Percentiles rank a stretch among this genome's conserved stretches.
phyloP scores from a whole-genome alignment of 2,797 vertebrate species.

The Micrastur ruficollis region DNA sequence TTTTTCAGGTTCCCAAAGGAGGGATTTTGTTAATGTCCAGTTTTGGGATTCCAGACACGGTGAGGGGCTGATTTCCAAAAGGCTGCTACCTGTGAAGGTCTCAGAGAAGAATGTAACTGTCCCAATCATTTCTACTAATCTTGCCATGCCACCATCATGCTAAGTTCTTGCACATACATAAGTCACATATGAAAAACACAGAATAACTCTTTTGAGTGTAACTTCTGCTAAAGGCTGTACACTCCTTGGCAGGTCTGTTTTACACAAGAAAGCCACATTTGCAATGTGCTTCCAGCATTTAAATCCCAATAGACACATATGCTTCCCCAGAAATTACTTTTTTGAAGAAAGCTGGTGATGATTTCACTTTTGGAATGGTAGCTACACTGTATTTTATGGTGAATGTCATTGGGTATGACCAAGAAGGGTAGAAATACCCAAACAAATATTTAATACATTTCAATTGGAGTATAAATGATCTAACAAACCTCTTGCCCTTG shows the following conservation, averaged over 20 bases:
- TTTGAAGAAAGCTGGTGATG: not conserved
- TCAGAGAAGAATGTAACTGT: not conserved
- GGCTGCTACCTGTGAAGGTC: not conserved
- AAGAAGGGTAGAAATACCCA: not conserved
- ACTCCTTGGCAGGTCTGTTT: not conserved
- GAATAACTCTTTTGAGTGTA: not conserved
- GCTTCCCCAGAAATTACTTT: constrained; percentile 1
- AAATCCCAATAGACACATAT: not conserved
- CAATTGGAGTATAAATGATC: not conserved
- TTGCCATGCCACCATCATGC: not conserved
- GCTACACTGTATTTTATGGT: not conserved
- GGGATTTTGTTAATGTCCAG: not conserved
- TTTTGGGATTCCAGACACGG: not conserved
- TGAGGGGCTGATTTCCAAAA: not conserved
- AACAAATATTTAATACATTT: constrained; percentile 14
- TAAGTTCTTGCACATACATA: not conserved
- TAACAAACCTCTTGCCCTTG: not conserved
- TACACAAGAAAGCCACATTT: constrained; percentile 12
- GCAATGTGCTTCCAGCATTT: not conserved
- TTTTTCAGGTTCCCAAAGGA: not conserved
- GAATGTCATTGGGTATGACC: not conserved
- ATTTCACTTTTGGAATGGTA: constrained; percentile 6
- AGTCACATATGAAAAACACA: not conserved
- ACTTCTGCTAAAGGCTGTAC: not conserved
- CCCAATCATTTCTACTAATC: not conserved